Evolutionary conservation across 2,113 vertebrate genomes (phyloP), one percentile per base, ranked within the genome.

Genomic region (Thinocorus orbignyianus): DNA sequence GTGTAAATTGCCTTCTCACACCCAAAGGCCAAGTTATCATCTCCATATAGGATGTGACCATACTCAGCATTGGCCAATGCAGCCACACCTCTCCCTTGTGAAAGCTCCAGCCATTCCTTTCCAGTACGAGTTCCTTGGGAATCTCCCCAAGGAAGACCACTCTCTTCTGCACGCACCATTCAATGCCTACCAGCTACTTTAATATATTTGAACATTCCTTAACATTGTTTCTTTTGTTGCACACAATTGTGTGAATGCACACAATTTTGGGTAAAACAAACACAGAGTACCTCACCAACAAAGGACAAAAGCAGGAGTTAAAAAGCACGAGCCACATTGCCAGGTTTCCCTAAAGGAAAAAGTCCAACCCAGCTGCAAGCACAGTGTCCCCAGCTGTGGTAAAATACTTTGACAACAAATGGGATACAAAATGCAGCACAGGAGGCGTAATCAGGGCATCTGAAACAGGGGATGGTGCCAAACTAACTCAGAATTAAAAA

Each of bases 311-410:
- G 13, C 1, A 54, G 0, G 5, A 28, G 11, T 51, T 74, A 28
- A 70, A 46, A 81, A 14, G 31, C 25, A 4, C 1, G 7, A 20
- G 51, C 11, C 19, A 14, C n/a, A 3, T 5, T 66, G 37, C 8
- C 66, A 41, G 9, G 13, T 9, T 57, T 46, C 42, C 22, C 52
- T 54, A n/a, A 92, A 92, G 28, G 26, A 13, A 37, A 49, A 37
- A 49, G 35, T 44, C 46, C 60, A 84, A 62, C 7, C 41, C 46
- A 78, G 51, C 44, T 4, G 1, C 44, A 68, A 64, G 25, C 28
- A 51, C 20, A 0, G 0, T 3, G 13, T 22, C 30, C 44, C 37
- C 72, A 72, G 52, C 25, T 3, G 1, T 0, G 5, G 19, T 25
- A 30, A 69, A 73, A 61, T 13, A 48, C 33, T 73, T 13, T 7